Evolutionary conservation across 1,140 invertebrate species (phyloP).

Genomic region (Rhyacophila brunnea): DNA sequence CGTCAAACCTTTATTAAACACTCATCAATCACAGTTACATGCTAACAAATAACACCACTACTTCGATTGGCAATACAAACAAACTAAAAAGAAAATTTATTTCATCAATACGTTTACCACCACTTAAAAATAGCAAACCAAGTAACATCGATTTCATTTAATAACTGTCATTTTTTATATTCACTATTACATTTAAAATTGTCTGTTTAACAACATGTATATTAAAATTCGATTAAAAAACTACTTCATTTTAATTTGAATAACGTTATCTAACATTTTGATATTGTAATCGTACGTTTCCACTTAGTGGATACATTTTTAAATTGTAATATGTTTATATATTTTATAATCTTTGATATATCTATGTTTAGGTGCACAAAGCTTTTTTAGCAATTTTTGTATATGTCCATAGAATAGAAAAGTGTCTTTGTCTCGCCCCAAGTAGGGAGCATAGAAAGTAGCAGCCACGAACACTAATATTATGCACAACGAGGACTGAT

Average conservation of each 20-base stretch:
- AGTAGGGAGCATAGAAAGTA: conserved; percentile 9
- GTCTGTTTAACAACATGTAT: conserved; percentile 7
- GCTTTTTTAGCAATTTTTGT: conserved; percentile 28
- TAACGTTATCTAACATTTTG: conserved; percentile 13
- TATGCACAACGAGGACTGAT: conserved; percentile 32
- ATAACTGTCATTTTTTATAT: conserved; percentile 3
- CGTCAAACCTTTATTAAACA: neutral
- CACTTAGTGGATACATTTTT: conserved; percentile 36
- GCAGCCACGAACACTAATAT: conserved; percentile 34
- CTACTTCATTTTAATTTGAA: conserved; percentile 3
- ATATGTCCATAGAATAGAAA: conserved; percentile 18
- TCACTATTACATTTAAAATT: conserved; percentile 12
- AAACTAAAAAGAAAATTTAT: no score
- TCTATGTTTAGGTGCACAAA: conserved; percentile 26
- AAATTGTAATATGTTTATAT: conserved; percentile 10
- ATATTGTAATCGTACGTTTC: conserved; percentile 20
- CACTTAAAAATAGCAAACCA: no score
- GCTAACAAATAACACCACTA: no score
- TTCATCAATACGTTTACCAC: no score
- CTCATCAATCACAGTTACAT: neutral
- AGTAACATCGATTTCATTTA: no score
- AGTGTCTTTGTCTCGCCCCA: conserved; percentile 16
- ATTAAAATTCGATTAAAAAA: conserved; percentile 24
- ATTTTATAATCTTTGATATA: conserved; percentile 16
- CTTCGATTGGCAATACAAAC: no score